Base-by-base conservation (phyloP, 2,113 vertebrate genomes). In the Pimephales promelas region DNA sequence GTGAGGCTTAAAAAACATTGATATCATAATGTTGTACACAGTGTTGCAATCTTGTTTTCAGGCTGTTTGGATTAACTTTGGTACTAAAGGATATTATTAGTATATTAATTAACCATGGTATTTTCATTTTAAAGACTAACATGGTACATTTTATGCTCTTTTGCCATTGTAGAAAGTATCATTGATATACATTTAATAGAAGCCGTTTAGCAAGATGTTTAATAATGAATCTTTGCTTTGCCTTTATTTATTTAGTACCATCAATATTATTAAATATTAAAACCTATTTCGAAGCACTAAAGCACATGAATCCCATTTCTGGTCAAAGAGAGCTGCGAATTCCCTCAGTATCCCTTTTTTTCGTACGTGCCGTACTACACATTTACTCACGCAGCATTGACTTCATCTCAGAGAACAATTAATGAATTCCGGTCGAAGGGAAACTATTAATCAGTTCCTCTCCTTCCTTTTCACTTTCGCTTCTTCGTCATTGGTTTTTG, bases 401-500 rank as follows among this genome's bases (percentile, higher is more conserved):
- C 18, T 62, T 86, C 26, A 16, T 74, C 85, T 83, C 72, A 74
- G 24, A 64, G 36, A 45, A 28, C 56, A 62, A 54, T 82, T 77
- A 56, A 73, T 31, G 22, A 28, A 31, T 77, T 79, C 52, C 22
- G 31, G 49, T 62, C 5, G 16, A 61, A 40, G 72, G 66, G 54
- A 84, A 64, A 74, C 70, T 52, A 84, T 76, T 83, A 26, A 81
- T 73, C 68, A 78, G 76, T 82, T 79, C 74, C 79, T 52, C 34
- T 64, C 61, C 16, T 34, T n/a, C 81, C 86, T 66, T 83, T 64
- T 87, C 85, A 62, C 77, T 87, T 88, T 84, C 79, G 75, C 87
- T 88, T 56, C 43, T 80, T 75, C 43, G 84, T 91, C 89, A 90
- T 83, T 92, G 87, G 88, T 87, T 89, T 92, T 86, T 56, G 57